Evolutionary conservation across 1,140 invertebrate genomes (phyloP).

Genomic region (Acyrthosiphon pisum): DNA sequence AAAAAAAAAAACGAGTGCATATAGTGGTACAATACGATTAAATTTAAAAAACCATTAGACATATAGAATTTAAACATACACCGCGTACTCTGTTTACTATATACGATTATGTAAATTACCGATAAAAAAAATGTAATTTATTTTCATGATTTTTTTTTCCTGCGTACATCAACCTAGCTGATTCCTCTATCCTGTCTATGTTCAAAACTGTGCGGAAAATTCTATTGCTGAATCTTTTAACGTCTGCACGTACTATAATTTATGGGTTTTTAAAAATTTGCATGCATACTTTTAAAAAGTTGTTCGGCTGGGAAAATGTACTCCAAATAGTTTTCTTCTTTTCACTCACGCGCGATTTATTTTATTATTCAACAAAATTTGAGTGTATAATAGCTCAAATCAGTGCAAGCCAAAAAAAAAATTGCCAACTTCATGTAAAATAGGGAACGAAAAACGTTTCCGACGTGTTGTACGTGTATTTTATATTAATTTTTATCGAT

Average conservation of each 20-base stretch:
- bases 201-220: background rate
- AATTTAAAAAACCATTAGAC: background rate
- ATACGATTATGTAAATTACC: background rate
- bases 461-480: background rate
- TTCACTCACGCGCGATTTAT: background rate
- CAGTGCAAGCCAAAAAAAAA: background rate
- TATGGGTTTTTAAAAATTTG: background rate
- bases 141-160: background rate
- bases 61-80: background rate
- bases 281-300: background rate
- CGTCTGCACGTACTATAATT: background rate
- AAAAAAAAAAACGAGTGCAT: background rate
- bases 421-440: background rate
- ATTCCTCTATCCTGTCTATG: background rate
- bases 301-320: background rate
- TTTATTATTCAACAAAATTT: background rate
- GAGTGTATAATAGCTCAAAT: background rate
- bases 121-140: background rate
- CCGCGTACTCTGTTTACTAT: background rate
- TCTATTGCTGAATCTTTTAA: background rate
- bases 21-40: background rate
- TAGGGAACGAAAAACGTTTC: background rate
- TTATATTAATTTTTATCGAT: constrained; percentile 1
- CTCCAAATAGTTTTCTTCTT: background rate
- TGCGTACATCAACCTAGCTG: background rate